Conservation (phyloP, 2,113 vertebrate species). For the Apteryx mantelli region DNA sequence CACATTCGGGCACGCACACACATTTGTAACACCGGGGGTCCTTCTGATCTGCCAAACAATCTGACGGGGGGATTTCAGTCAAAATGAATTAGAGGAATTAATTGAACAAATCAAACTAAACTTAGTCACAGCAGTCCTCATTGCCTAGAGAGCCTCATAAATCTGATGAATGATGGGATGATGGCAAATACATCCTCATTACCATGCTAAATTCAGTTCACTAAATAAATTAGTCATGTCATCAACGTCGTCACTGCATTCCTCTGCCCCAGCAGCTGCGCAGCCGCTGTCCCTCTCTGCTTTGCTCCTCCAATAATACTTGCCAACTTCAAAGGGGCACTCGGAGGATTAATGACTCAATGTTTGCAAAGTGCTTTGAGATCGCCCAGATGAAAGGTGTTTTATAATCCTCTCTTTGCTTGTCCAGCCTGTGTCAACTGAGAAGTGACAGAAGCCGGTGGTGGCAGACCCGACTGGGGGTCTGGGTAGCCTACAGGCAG, state of each 20-base stretch:
- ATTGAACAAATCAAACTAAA: slow-evolving; percentile 66
- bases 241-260: slow-evolving; percentile 52
- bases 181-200: slow-evolving; percentile 73
- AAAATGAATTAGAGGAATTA: slow-evolving; percentile 63
- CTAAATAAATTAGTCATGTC: slow-evolving; percentile 71
- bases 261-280: background rate
- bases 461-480: background rate
- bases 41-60: slow-evolving; percentile 32
- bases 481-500: background rate
- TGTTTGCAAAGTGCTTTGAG: slow-evolving; percentile 52
- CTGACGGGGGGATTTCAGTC: background rate
- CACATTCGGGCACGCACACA: background rate
- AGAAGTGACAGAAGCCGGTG: background rate
- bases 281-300: background rate
- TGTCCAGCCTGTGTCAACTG: background rate
- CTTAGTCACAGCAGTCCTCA: slow-evolving; percentile 53
- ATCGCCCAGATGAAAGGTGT: slow-evolving; percentile 48
- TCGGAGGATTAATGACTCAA: slow-evolving; percentile 38
- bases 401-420: slow-evolving; percentile 16
- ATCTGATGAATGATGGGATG: slow-evolving; percentile 65
- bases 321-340: slow-evolving; percentile 54
- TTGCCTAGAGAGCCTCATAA: slow-evolving; percentile 61
- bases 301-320: slow-evolving; percentile 33
- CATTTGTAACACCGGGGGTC: background rate
- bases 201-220: slow-evolving; percentile 72